Conservation (phyloP, 1,140 invertebrate species). For the Phortica variegata region DNA sequence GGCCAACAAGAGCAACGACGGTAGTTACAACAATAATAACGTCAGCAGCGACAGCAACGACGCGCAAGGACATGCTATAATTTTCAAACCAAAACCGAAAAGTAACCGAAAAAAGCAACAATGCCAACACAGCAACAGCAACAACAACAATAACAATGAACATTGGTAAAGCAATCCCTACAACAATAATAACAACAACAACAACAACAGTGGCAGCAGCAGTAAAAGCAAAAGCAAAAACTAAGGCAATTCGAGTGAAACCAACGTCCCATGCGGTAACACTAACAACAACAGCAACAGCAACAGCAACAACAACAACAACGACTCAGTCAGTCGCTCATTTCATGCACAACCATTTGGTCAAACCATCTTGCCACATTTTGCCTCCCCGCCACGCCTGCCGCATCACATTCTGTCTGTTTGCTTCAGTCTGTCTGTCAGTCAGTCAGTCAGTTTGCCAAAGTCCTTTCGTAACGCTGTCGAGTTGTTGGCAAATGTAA, state of each 20-base stretch:
- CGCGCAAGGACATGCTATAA: slow-evolving; percentile 51
- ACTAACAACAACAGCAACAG: slow-evolving; percentile 35
- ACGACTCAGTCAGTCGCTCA: too few relatives aligned
- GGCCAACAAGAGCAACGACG: background rate
- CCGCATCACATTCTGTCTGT: background rate
- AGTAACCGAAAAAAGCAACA: slow-evolving; percentile 25
- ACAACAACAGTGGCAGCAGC: slow-evolving; percentile 22
- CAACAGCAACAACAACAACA: too few relatives aligned
- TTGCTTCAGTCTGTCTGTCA: slow-evolving; percentile 1
- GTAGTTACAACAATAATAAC: slow-evolving; percentile 34
- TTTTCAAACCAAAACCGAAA: slow-evolving; percentile 22
- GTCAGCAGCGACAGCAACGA: slow-evolving; percentile 43
- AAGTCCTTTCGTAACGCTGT: too few relatives aligned
- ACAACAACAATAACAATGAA: slow-evolving; percentile 9
- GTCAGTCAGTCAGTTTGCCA: too few relatives aligned
- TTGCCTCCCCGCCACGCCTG: background rate
- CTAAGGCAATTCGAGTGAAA: slow-evolving; percentile 31
- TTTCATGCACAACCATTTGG: too few relatives aligned
- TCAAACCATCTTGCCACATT: too few relatives aligned
- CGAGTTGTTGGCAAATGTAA: too few relatives aligned
- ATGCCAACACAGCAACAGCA: slow-evolving; percentile 18
- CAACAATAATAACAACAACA: slow-evolving; percentile 28
- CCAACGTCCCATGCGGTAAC: slow-evolving; percentile 25
- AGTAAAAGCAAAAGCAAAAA: slow-evolving; percentile 30
- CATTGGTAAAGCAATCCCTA: slow-evolving; percentile 21